Conservation (phyloP, 2,888 invertebrate species). For the Cosmia pyralina region DNA sequence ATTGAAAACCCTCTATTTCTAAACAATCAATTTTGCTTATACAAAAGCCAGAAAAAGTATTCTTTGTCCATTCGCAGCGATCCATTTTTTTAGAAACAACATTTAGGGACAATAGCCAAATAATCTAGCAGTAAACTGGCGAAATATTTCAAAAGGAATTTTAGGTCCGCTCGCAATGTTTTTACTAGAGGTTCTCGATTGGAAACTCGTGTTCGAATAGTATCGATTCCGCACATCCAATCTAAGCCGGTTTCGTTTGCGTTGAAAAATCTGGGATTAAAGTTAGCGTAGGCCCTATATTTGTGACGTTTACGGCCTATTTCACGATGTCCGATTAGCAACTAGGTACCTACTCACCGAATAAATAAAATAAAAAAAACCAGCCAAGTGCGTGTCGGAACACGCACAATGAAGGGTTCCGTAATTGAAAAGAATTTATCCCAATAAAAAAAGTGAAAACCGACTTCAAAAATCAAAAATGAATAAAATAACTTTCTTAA, state of each 20-base stretch:
- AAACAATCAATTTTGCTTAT: background rate
- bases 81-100: background rate
- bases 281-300: background rate
- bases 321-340: too few species aligned
- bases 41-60: background rate
- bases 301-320: background rate
- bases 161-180: constrained; percentile 1
- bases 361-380: too few species aligned
- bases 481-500: too few species aligned
- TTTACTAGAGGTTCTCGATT: constrained; percentile 39
- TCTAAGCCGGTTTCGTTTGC: background rate
- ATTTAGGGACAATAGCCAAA: constrained; percentile 18
- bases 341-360: too few species aligned
- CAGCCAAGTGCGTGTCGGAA: too few species aligned
- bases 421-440: too few species aligned
- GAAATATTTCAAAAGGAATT: constrained; percentile 26
- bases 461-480: too few species aligned
- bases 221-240: constrained; percentile 5
- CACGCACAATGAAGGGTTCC: too few species aligned
- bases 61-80: background rate
- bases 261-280: background rate
- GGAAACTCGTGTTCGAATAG: background rate
- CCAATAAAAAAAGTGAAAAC: too few species aligned
- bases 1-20: background rate
- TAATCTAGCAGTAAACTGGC: constrained; percentile 25